Conservation (phyloP, 2,888 invertebrate species). For the Sepiola atlantica region DNA sequence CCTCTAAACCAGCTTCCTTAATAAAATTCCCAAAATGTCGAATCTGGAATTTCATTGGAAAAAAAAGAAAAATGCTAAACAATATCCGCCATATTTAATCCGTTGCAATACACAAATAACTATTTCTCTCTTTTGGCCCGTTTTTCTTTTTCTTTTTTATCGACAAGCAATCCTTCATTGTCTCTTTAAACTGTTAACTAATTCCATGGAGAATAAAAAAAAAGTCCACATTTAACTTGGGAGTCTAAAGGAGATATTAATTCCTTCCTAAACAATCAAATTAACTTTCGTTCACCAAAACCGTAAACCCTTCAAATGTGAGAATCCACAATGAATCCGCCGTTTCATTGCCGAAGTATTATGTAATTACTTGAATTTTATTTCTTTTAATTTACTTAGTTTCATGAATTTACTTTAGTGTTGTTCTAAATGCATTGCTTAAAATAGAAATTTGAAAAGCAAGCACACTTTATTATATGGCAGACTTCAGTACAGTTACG, state of each 20-base stretch:
- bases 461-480: too few relatives aligned
- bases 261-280: conserved; percentile 4
- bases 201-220: background rate
- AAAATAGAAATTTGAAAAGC: background rate
- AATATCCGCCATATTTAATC: background rate
- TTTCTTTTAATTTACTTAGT: background rate
- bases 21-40: background rate
- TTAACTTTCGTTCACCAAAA: background rate
- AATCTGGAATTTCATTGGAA: background rate
- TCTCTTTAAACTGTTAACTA: background rate
- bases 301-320: background rate
- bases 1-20: background rate
- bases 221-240: background rate
- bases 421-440: background rate
- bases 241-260: conserved; percentile 8
- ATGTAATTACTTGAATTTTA: background rate
- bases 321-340: background rate
- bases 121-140: background rate
- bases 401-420: background rate
- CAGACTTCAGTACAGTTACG: background rate
- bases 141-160: background rate
- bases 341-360: background rate
- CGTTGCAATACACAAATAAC: conserved; percentile 19
- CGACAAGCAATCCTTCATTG: background rate
- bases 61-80: background rate